Conservation (phyloP, 2,888 invertebrate genomes). For the Phalera bucephala region DNA sequence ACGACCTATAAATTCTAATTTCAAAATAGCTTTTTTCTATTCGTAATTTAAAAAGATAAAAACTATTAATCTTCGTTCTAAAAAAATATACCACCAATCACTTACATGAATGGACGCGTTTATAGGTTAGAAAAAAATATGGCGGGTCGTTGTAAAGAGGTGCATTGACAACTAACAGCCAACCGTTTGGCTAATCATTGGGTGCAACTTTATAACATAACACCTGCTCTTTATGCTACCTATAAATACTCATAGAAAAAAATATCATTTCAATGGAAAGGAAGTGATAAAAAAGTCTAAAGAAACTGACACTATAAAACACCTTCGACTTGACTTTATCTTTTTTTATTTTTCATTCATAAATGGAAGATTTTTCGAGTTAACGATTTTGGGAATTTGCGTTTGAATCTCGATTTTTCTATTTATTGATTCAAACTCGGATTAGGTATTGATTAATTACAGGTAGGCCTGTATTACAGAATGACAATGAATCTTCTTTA, state of each 20-base stretch:
- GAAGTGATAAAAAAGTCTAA: constrained; percentile 70
- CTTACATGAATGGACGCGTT: constrained; percentile 34
- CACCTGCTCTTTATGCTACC: constrained; percentile 71
- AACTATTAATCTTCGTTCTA: constrained; percentile 23
- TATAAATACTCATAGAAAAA: constrained; percentile 45
- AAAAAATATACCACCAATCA: constrained; percentile 26
- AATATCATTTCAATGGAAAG: constrained; percentile 59
- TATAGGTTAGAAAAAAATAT: constrained; percentile 45
- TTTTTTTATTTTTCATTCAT: constrained; percentile 64
- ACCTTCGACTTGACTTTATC: constrained; percentile 50
- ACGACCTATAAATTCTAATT: no score
- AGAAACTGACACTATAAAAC: constrained; percentile 61
- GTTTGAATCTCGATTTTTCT: constrained; percentile 22
- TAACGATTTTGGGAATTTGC: constrained; percentile 26
- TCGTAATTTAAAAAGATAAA: constrained; percentile 22
- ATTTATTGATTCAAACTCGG: no score
- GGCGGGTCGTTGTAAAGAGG: constrained; percentile 42
- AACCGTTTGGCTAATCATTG: constrained; percentile 70
- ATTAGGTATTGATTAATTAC: no score
- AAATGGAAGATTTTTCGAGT: constrained; percentile 26
- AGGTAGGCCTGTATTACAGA: no score
- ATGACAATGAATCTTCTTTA: no score
- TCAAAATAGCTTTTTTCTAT: no score
- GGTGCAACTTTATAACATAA: constrained; percentile 60
- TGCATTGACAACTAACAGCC: constrained; percentile 54